Percentiles rank a stretch among this genome's conserved stretches.
phyloP scores from a whole-genome alignment of 2,113 vertebrate species.

The Nothoprocta perdicaria region DNA sequence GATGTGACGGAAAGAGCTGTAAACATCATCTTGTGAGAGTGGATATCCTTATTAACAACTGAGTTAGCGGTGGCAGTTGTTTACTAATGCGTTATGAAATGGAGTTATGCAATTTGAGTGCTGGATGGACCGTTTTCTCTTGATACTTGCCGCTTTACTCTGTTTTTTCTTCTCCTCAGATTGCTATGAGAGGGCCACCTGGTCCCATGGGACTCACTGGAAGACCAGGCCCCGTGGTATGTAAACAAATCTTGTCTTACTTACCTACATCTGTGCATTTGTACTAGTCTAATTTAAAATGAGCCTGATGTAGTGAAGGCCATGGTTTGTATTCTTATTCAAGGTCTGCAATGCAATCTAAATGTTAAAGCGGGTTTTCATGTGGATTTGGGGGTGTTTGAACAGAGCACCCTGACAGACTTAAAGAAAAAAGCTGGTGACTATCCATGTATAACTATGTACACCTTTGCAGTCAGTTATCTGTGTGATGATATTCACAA shows the following conservation, averaged over 20 bases:
- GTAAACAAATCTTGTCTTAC: slow-evolving; percentile 57
- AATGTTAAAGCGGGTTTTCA: not conserved
- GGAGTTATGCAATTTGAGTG: not conserved
- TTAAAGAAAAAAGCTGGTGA: not conserved
- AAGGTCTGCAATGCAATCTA: not conserved
- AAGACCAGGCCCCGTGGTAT: slow-evolving; percentile 96
- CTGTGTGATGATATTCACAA: not conserved
- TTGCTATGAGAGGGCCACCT: slow-evolving; percentile 93
- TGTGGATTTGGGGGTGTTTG: not conserved
- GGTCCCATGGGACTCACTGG: slow-evolving; percentile 98
- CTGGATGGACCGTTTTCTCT: not conserved
- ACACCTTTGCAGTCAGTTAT: not conserved
- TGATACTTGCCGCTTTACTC: not conserved
- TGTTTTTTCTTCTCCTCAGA: slow-evolving; percentile 77
- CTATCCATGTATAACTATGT: not conserved
- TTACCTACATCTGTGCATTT: not conserved
- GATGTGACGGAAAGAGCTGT: not conserved
- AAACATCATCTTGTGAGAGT: not conserved
- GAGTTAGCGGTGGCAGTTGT: not conserved
- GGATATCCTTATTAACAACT: not conserved
- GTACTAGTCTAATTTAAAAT: not conserved
- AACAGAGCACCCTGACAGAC: not conserved
- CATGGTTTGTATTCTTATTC: not conserved
- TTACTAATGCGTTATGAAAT: not conserved
- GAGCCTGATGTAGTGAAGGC: not conserved